Percentiles rank a stretch among this genome's conserved stretches.
Conservation (phyloP, 1,140 invertebrate genomes). For the Dryas iulia region DNA sequence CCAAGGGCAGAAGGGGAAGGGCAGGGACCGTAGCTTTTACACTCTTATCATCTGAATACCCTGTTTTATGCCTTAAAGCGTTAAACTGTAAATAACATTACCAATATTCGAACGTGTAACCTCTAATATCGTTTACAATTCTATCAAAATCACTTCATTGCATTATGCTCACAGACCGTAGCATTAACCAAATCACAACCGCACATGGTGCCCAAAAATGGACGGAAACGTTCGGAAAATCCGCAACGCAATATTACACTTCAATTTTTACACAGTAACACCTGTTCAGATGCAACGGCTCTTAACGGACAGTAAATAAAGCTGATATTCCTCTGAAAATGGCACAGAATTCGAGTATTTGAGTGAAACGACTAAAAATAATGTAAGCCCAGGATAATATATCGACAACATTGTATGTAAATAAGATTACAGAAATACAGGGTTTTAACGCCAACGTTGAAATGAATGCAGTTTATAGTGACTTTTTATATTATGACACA, state of each 20-base stretch:
- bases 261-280: constrained; percentile 53
- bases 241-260: constrained; percentile 49
- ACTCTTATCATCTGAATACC: too few relatives aligned
- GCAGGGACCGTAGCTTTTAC: too few relatives aligned
- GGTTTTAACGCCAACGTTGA: not conserved
- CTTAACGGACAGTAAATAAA: not conserved
- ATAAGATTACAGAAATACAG: constrained; percentile 40
- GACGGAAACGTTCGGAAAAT: constrained; percentile 25
- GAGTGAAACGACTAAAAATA: constrained; percentile 40
- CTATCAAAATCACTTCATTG: not conserved
- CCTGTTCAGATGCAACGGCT: constrained; percentile 40
- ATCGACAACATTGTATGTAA: constrained; percentile 49
- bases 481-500: not conserved
- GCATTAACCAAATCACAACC: constrained; percentile 28
- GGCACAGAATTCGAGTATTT: not conserved
- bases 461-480: not conserved
- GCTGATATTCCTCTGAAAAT: not conserved
- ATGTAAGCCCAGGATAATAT: constrained; percentile 50
- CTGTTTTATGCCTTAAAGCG: too few relatives aligned
- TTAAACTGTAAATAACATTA: not conserved
- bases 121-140: not conserved
- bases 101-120: too few relatives aligned
- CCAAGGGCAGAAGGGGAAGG: too few relatives aligned
- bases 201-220: not conserved
- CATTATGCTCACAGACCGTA: constrained; percentile 1